phyloP scores from a whole-genome alignment of 1,140 invertebrate species.

The Belonocnema kinseyi region DNA sequence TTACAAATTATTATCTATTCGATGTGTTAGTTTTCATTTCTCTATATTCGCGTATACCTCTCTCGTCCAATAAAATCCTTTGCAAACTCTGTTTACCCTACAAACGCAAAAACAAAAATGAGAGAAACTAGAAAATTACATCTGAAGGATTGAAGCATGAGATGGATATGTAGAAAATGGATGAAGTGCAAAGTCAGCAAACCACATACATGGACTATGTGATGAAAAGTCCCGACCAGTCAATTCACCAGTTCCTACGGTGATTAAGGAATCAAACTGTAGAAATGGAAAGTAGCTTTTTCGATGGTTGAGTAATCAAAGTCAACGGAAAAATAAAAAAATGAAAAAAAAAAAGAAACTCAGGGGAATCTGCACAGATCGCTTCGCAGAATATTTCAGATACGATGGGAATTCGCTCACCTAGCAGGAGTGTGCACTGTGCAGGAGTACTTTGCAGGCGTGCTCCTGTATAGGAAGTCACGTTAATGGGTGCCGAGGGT shows the following conservation, averaged over 20 bases:
- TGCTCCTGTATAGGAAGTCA: slow-evolving; percentile 16
- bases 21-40: too few relatives aligned
- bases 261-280: background rate
- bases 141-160: background rate
- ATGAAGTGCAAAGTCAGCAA: background rate
- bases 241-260: background rate
- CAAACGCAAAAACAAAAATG: too few relatives aligned
- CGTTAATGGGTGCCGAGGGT: slow-evolving; percentile 25
- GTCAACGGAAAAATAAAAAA: background rate
- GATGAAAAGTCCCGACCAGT: background rate
- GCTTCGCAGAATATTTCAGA: background rate
- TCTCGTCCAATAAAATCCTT: too few relatives aligned
- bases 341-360: background rate
- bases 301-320: slow-evolving; percentile 17
- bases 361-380: background rate
- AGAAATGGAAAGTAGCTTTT: background rate
- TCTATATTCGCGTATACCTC: too few relatives aligned
- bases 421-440: background rate
- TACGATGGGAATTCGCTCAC: background rate
- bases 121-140: background rate
- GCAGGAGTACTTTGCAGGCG: background rate
- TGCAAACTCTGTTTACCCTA: too few relatives aligned
- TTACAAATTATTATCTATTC: too few relatives aligned
- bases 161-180: background rate
- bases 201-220: background rate